Evolutionary conservation across 2,888 invertebrate genomes (phyloP), one percentile per base, ranked within the genome.

Genomic region (Trichacis sp.): DNA sequence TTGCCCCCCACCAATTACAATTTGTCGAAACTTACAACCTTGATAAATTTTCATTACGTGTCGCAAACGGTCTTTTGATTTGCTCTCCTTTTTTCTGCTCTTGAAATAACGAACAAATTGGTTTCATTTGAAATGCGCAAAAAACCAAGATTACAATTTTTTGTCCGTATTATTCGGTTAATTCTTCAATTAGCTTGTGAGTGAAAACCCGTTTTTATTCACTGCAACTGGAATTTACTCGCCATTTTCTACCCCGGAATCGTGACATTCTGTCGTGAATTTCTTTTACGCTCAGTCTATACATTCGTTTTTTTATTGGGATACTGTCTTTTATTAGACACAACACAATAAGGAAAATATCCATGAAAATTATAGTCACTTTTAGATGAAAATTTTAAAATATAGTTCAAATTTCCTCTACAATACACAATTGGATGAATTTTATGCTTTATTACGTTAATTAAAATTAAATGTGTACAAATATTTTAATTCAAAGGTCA

Each of bases 241-340:
- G 48, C 40, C 64, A 54, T 51, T 53, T 42, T 46, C 60, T 45
- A 51, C 45, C 54, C 48, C 57, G 40, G 36, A 18, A 45, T 20
- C 45, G 45, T 62, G 61, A 61, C 65, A 45, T 60, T 57, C 43
- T 58, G 51, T 52, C 56, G 60, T 8, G 33, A 5, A 33, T 49
- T 53, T 47, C 49, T 38, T 29, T 52, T n/a, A n/a, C n/a, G n/a
- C n/a, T n/a, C n/a, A n/a, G n/a, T n/a, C n/a, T n/a, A n/a, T n/a
- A n/a, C n/a, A n/a, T n/a, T n/a, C n/a, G n/a, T n/a, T n/a, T n/a
- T n/a, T n/a, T n/a, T n/a, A n/a, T n/a, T n/a, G n/a, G n/a, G n/a
- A n/a, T n/a, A n/a, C n/a, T n/a, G n/a, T n/a, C n/a, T n/a, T n/a
- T n/a, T n/a, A n/a, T n/a, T n/a, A n/a, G n/a, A n/a, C n/a, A n/a